Base-by-base conservation (phyloP, 2,113 vertebrate genomes). In the Aegypius monachus region DNA sequence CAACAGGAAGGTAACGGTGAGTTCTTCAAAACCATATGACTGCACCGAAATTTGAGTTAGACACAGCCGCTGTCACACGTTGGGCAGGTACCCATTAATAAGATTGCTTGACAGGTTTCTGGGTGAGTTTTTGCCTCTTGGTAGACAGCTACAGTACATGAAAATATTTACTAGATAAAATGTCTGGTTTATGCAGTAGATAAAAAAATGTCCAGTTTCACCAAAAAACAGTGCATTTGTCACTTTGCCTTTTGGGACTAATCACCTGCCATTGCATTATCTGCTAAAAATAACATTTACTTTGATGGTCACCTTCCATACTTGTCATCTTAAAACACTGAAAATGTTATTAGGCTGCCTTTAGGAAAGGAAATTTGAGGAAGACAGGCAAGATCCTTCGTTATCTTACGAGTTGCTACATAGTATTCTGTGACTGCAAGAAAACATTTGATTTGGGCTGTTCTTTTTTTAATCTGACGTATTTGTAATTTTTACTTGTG, bases 1-100 rank as follows among this genome's bases (percentile, higher is more conserved):
- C 38, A 81, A 6, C 43, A 17, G 21, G 45, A 61, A 66, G 10
- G 36, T 40, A 27, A 2, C 1, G 0, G 0, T 7, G 10, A 48
- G 31, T 43, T 82, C 56, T 75, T 88, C 20, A 2, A 27, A 91
- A 58, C 7, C 10, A 5, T 47, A 2, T 48, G 48, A 20, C 72
- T 81, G 61, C 32, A 21, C 36, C 14, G 40, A 45, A 38, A 32
- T 43, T 16, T 47, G 66, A 43, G 32, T 56, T 36, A 8, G n/a
- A 23, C 8, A 9, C 27, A 67, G 71, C 53, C 32, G 32, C 83
- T 73, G 10, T 56, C 40, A 20, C 19, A 4, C 0, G 2, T 10
- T 45, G 32, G 38, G n/a, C 62, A 7, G 0, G 0, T 68, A 26
- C 40, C 43, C 36, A 2, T 52, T 45, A 13, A 19, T 62, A 22